Percentiles rank a stretch among this genome's conserved stretches.
Evolutionary conservation across 2,797 vertebrate genomes (phyloP).

Genomic region (Smutsia gigantea): DNA sequence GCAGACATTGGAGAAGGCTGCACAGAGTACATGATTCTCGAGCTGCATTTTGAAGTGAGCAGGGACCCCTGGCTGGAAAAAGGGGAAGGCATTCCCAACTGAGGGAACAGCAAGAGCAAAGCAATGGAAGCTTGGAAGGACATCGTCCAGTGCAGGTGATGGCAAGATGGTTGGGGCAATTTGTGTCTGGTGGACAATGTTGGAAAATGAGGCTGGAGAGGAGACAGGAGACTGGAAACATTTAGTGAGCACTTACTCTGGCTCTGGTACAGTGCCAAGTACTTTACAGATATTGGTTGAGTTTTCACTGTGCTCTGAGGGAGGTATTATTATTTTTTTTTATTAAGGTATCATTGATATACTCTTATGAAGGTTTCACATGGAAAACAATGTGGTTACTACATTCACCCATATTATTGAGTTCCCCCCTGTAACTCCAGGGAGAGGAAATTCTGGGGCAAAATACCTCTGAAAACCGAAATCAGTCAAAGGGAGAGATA

Average conservation of each 20-base stretch:
- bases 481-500: too few relatives aligned
- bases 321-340: too few relatives aligned
- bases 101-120: not conserved
- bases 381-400: too few relatives aligned
- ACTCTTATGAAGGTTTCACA: too few relatives aligned
- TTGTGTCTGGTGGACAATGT: not conserved
- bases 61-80: not conserved
- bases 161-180: not conserved
- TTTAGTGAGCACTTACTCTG: not conserved
- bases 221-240: not conserved
- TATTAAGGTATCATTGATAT: too few relatives aligned
- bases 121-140: not conserved
- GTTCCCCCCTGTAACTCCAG: too few relatives aligned
- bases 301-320: not conserved
- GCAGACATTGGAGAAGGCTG: not conserved
- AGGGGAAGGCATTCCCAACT: not conserved
- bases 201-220: not conserved
- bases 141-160: not conserved
- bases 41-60: not conserved
- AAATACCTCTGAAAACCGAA: too few relatives aligned
- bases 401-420: too few relatives aligned
- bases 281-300: not conserved
- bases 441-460: too few relatives aligned
- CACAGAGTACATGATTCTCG: not conserved
- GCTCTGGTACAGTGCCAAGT: not conserved